Evolutionary conservation across 2,113 vertebrate species (phyloP), one percentile per base, ranked within the genome.

Genomic region (Bufo gargarizans): DNA sequence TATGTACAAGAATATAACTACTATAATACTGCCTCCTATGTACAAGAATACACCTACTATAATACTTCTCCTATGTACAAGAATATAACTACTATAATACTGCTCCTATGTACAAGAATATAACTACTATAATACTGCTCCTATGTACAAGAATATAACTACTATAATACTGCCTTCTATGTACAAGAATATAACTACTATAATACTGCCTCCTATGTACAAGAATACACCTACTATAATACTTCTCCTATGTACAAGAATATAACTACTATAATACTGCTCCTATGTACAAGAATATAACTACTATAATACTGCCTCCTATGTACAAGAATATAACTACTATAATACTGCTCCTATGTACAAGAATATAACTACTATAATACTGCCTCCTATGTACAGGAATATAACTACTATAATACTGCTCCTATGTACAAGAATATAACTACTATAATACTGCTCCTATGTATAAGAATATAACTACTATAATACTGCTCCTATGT

Each of bases 291-390:
- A 74, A 19, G 71, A 74, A 74, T 74, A 43, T 71, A 71, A 71
- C 67, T 71, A 71, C 67, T 71, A 71, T 71, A 71, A 33, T 71
- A 71, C 67, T 71, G 22, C 67, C n/a, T 43, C 67, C 67, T 65
- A 65, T 65, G 5, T 65, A 65, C 61, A 65, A n/a, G 61, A 65
- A 65, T 65, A 65, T 65, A 65, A 65, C 61, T 65, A 69, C 65
- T 69, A 69, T 69, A 69, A 69, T 69, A 69, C 65, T 69, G n/a
- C n/a, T 6, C 59, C 59, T 61, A 61, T 61, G 16, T 61, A 61
- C 59, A 61, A 19, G 59, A 61, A 61, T 61, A 61, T 58, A 58
- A 58, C 56, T 58, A 58, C 56, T 58, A 58, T 58, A 58, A 58
- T 58, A 58, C 56, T 58, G 56, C 7, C n/a, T 8, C 61, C 61